Evolutionary conservation across 2,113 vertebrate genomes (phyloP), one percentile per base, ranked within the genome.

Genomic region (Strix aluco): DNA sequence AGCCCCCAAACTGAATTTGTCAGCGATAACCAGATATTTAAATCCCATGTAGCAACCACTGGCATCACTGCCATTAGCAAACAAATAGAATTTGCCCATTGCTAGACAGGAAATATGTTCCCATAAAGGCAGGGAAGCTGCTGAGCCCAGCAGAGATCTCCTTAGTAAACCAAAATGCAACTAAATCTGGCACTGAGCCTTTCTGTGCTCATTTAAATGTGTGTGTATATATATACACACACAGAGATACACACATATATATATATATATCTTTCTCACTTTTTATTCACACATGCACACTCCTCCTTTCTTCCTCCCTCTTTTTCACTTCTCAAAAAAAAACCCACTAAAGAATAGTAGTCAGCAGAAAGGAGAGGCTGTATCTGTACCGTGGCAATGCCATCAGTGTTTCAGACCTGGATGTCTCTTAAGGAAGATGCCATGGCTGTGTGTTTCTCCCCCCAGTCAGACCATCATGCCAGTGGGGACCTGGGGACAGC

Each of bases 201-300:
- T 75, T 84, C 91, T 92, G 51, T 77, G 81, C 63, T 86, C 32
- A 32, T 79, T 82, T 79, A 65, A 90, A 26, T 49, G 5, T 4
- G 2, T 49, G 2, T 54, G 0, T 73, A 3, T 49, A 0, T 65
- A 15, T 36, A 25, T 36, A 11, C 2, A n/a, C 3, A 52, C 0
- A 71, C 0, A 57, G 0, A 51, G 0, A 44, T 0, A 36, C 0
- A 22, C 5, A 36, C 1, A 55, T 0, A 36, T 0, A 11, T 0
- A 23, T 21, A n/a, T n/a, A 23, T 46, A 9, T 40, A 4, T 79
- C n/a, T 89, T 91, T 84, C 78, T 81, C 75, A 54, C 75, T 67
- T 93, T 63, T 90, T 88, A 77, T 90, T 90, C 62, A 40, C 58
- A 42, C 15, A 25, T 52, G 40, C 61, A 72, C 36, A 5, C 15